These are phyloP conservation scores for Sebastes goodei DNA, from an alignment of 2,797 vertebrate genomes.

Conservation along the genomic window DNA sequence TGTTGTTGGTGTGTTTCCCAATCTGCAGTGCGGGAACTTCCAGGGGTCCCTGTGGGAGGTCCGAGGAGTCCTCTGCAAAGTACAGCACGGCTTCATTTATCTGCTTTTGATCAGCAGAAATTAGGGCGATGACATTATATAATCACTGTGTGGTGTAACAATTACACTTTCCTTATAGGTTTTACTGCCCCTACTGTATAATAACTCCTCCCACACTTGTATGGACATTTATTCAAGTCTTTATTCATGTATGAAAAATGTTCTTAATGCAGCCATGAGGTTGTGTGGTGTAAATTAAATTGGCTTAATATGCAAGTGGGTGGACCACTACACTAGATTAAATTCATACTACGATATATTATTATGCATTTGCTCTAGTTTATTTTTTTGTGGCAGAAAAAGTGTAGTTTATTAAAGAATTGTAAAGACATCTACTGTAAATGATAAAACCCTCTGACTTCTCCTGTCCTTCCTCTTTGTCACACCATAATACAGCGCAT, in stretches of 20 bases:
- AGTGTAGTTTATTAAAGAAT: background rate
- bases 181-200: background rate
- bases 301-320: background rate
- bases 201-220: background rate
- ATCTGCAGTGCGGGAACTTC: background rate
- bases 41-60: slow-evolving; percentile 21
- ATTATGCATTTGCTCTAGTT: background rate
- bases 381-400: background rate
- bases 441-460: background rate
- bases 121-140: slow-evolving; percentile 35
- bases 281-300: background rate
- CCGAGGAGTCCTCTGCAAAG: slow-evolving; percentile 35
- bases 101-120: slow-evolving; percentile 31
- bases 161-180: slow-evolving; percentile 25
- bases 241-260: background rate
- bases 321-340: background rate
- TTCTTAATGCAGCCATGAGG: background rate
- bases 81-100: slow-evolving; percentile 22
- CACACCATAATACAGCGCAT: background rate
- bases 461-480: background rate
- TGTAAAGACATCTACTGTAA: background rate
- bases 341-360: background rate
- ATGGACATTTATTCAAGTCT: background rate
- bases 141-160: slow-evolving; percentile 40
- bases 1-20: background rate